Conservation (phyloP, 2,797 vertebrate species). For the Crocidura indochinensis region DNA sequence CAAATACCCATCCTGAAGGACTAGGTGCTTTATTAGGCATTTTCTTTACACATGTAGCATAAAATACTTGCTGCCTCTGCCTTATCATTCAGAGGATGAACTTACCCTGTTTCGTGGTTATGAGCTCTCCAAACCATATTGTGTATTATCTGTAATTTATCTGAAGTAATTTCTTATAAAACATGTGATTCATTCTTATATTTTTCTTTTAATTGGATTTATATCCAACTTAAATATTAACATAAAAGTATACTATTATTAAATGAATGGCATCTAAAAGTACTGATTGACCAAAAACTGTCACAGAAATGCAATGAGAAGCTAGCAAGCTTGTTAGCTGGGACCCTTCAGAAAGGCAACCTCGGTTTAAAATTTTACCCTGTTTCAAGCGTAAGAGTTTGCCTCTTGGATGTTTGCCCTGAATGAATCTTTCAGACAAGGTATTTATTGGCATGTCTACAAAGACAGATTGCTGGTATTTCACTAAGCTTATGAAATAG, state of each 20-base stretch:
- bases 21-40: not conserved
- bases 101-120: not conserved
- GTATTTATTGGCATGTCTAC: not conserved
- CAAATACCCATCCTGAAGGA: not conserved
- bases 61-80: not conserved
- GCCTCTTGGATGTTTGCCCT: not conserved
- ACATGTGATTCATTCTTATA: not conserved
- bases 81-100: not conserved
- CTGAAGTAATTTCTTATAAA: not conserved
- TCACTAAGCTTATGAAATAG: slow-evolving; percentile 4
- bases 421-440: not conserved
- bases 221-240: not conserved
- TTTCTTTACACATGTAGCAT: not conserved
- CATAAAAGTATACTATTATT: not conserved
- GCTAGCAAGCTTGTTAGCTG: not conserved
- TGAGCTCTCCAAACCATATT: not conserved
- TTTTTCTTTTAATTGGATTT: not conserved
- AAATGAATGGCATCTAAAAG: not conserved
- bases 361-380: not conserved
- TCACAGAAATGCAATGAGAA: not conserved
- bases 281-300: not conserved
- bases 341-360: not conserved
- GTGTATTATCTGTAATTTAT: not conserved
- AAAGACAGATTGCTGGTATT: not conserved
- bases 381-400: not conserved